Evolutionary conservation across 2,797 vertebrate genomes (phyloP).

Genomic region (Hemibagrus guttatus): DNA sequence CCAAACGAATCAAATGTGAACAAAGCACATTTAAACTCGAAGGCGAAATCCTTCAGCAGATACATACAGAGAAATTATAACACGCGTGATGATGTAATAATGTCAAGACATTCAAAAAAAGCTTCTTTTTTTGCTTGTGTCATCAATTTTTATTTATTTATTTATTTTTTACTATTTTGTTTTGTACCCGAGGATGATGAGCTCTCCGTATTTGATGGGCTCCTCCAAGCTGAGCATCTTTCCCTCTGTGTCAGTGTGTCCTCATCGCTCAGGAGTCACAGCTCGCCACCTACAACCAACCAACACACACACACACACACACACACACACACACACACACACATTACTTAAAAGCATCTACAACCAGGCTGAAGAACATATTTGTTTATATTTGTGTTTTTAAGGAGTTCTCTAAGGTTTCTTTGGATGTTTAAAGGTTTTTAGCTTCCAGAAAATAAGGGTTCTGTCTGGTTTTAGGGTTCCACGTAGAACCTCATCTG

Average conservation of each 20-base stretch:
- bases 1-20: neutral
- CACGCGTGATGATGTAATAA: neutral
- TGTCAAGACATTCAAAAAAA: too few relatives aligned
- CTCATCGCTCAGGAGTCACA: slow-evolving; percentile 41
- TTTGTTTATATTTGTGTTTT: too few relatives aligned
- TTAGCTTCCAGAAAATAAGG: too few relatives aligned
- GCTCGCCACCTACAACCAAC: slow-evolving; percentile 52
- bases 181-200: slow-evolving; percentile 90
- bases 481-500: neutral
- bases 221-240: slow-evolving; percentile 66
- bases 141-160: neutral
- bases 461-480: neutral
- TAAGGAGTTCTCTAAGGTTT: neutral
- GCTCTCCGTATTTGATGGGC: slow-evolving; percentile 81
- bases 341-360: neutral
- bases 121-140: too few relatives aligned
- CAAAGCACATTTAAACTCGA: too few relatives aligned
- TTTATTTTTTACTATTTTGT: neutral
- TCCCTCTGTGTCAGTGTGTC: slow-evolving; percentile 55
- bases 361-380: neutral
- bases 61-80: neutral
- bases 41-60: neutral
- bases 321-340: neutral
- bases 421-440: neutral
- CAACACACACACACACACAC: slow-evolving; percentile 23